Evolutionary conservation across 1,140 invertebrate genomes (phyloP).

Genomic region (Elysia chlorotica): DNA sequence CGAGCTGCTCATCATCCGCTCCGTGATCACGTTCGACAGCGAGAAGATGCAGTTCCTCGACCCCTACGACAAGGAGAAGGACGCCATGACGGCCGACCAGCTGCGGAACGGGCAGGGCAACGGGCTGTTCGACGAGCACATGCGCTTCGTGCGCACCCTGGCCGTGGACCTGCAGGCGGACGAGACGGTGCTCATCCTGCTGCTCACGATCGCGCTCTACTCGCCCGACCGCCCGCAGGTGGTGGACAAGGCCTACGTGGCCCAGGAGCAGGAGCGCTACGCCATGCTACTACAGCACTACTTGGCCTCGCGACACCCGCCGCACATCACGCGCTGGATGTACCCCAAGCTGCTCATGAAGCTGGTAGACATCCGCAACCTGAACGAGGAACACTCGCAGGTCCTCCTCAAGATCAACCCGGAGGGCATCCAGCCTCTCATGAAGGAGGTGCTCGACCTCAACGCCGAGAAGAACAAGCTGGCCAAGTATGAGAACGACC

Average conservation of each 20-base stretch:
- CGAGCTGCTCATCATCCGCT: slow-evolving; percentile 65
- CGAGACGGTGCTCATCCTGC: slow-evolving; percentile 64
- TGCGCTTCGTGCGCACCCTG: slow-evolving; percentile 63
- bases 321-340: slow-evolving; percentile 50
- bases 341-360: slow-evolving; percentile 67
- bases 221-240: slow-evolving; percentile 64
- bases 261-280: slow-evolving; percentile 64
- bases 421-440: slow-evolving; percentile 61
- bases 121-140: slow-evolving; percentile 64
- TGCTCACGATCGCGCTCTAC: slow-evolving; percentile 65
- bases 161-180: slow-evolving; percentile 63
- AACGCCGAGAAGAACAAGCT: slow-evolving; percentile 42
- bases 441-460: slow-evolving; percentile 62
- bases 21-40: slow-evolving; percentile 61
- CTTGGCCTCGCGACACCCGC: slow-evolving; percentile 63
- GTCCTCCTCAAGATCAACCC: slow-evolving; percentile 63
- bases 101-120: slow-evolving; percentile 45
- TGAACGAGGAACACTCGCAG: slow-evolving; percentile 66
- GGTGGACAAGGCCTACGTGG: slow-evolving; percentile 58
- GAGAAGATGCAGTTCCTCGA: slow-evolving; percentile 62
- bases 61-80: slow-evolving; percentile 55
- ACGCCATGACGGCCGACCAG: slow-evolving; percentile 58
- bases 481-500: slow-evolving; percentile 14
- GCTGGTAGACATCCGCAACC: slow-evolving; percentile 65
- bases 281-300: slow-evolving; percentile 64